Evolutionary conservation across 2,888 invertebrate species (phyloP), one percentile per base, ranked within the genome.

Genomic region (Amiota communis): DNA sequence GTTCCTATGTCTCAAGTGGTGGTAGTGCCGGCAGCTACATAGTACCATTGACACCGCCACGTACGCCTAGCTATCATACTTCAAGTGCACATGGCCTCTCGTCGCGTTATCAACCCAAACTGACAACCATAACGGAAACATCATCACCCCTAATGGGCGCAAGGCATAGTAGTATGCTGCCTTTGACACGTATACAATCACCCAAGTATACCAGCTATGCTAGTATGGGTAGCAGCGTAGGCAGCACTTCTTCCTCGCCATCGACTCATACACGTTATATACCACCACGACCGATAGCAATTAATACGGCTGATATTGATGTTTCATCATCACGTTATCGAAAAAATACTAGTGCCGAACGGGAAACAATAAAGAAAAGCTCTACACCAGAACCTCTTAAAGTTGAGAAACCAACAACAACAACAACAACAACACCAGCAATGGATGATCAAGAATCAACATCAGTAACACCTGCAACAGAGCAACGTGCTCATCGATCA

Each of bases 301-400:
- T 96, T 77, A 95, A 96, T 88, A 96, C 96, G 2, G 95, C 95
- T 48, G 95, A 96, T 86, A 96, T 96, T 79, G 96, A 96, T 87
- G 96, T 96, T 0, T 94, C 95, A 0, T 92, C 92, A 76, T 92
- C 93, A 76, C 92, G 91, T 81, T 94, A 93, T 81, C 75, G 86
- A 2, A 76, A 79, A 57, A 82, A 20, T 17, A 10, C 59, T n/a
- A 12, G 17, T n/a, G 8, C 20, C 4, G 59, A 36, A 71, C 20
- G 11, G 9, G 53, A 12, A 51, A 73, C 15, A 47, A 75, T 11
- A 75, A 59, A 77, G 23, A 61, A 56, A 17, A 53, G 23, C 68
- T 72, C 2, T 74, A 63, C 76, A 72, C 56, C 73, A 74, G 68
- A 72, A 73, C 17, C 12, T 15, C 11, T 20, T 59, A 20, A 59